Conservation (phyloP, 2,797 vertebrate species). For the Todus mexicanus region DNA sequence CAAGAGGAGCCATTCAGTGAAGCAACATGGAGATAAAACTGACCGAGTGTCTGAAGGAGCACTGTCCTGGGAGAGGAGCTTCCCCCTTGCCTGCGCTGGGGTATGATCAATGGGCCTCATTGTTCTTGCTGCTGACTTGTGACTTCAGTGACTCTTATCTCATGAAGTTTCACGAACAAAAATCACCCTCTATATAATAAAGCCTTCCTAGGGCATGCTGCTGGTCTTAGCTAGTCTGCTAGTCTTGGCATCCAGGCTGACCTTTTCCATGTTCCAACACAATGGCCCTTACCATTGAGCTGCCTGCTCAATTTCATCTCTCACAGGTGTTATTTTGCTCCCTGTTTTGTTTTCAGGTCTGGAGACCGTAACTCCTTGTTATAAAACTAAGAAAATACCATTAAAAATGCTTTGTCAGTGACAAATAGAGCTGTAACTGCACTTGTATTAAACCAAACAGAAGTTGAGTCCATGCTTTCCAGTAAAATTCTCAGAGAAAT, state of each 20-base stretch:
- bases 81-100: rapidly evolving
- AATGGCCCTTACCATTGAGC: neutral
- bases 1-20: neutral
- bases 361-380: neutral
- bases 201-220: neutral
- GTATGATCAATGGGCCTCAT: neutral
- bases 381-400: neutral
- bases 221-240: neutral
- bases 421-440: neutral
- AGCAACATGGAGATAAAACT: neutral
- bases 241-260: neutral
- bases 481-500: neutral
- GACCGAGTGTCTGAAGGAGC: neutral
- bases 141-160: neutral
- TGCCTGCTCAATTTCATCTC: neutral
- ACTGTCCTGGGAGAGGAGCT: neutral
- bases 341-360: neutral
- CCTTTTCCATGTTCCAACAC: neutral
- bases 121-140: neutral
- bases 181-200: neutral
- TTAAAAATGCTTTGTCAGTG: neutral
- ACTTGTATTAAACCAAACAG: neutral
- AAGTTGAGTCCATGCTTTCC: neutral
- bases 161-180: neutral
- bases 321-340: neutral